Evolutionary conservation across 2,797 vertebrate species (phyloP), one percentile per base, ranked within the genome.

Genomic region (Florisuga fusca): DNA sequence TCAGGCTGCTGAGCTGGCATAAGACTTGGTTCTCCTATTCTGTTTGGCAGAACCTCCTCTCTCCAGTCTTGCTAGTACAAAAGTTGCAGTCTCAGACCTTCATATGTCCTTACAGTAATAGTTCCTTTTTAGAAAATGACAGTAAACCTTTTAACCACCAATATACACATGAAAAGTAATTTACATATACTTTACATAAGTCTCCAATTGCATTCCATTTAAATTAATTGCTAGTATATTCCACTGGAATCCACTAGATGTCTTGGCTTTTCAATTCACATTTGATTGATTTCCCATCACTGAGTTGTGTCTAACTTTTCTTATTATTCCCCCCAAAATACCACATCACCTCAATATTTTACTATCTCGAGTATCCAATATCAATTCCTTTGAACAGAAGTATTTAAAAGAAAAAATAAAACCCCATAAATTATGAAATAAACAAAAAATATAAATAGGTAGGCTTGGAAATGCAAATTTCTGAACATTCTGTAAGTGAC

Each of bases 221-320:
- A 84, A 84, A 81, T 53, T 53, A 87, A 81, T 55, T 53, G 31
- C 62, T 55, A 45, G 34, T 45, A 19, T 88, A 67, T 73, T 64
- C 34, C 61, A 80, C 27, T 48, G 22, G 41, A 83, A 90, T 48
- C 41, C 19, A 68, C 25, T 63, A 77, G 10, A 22, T 51, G 34
- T 55, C 51, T 89, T 89, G 41, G 36, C 20, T 75, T 93, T 85
- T 71, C 76, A 93, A 74, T 51, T 77, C 64, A 77, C 0, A 0
- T 86, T 71, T 72, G 67, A 92, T 26, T 84, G 66, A 64, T 72
- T 86, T 31, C 51, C 61, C 29, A 25, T 36, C 50, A 55, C 9
- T 78, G 22, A 45, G 12, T 48, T 88, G 58, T 64, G 20, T 63
- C 48, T 38, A 72, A 59, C 25, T 81, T 80, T 55, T 34, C 78